These are phyloP conservation scores for Chaetura pelagica DNA, from an alignment of 2,113 vertebrate species.

Conservation along the genomic window DNA sequence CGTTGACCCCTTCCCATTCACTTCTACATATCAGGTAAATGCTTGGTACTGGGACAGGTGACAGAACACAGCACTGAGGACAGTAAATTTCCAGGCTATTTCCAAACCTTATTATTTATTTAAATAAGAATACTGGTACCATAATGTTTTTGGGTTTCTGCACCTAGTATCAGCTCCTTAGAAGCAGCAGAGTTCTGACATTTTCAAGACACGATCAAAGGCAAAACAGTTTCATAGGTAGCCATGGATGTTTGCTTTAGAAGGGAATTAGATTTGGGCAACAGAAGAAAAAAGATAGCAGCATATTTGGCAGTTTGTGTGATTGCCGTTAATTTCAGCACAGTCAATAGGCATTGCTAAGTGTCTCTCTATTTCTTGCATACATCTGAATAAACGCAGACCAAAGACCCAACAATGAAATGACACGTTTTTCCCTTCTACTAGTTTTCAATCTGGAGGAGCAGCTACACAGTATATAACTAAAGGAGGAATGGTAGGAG, in stretches of 20 bases:
- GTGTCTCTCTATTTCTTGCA: not conserved
- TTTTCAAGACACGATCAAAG: not conserved
- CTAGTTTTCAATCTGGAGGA: not conserved
- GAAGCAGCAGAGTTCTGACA: not conserved
- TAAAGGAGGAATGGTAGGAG: not conserved
- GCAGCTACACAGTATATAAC: not conserved
- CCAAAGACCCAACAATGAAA: not conserved
- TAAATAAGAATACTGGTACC: not conserved
- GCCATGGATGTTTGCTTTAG: not conserved
- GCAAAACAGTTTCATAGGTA: not conserved
- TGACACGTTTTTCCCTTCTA: not conserved
- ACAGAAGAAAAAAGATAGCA: not conserved
- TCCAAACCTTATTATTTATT: not conserved
- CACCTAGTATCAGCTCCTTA: not conserved
- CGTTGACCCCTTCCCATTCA: not conserved
- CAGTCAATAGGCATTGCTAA: not conserved
- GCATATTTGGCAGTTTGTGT: not conserved
- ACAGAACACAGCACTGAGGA: not conserved
- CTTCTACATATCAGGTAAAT: not conserved
- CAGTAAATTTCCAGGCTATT: not conserved
- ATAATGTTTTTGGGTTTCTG: not conserved
- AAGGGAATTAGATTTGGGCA: not conserved
- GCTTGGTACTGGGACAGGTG: not conserved
- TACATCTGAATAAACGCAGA: not conserved
- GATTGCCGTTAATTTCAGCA: not conserved